Evolutionary conservation across 2,888 invertebrate genomes (phyloP).

Genomic region (Epirrhoe alternata): DNA sequence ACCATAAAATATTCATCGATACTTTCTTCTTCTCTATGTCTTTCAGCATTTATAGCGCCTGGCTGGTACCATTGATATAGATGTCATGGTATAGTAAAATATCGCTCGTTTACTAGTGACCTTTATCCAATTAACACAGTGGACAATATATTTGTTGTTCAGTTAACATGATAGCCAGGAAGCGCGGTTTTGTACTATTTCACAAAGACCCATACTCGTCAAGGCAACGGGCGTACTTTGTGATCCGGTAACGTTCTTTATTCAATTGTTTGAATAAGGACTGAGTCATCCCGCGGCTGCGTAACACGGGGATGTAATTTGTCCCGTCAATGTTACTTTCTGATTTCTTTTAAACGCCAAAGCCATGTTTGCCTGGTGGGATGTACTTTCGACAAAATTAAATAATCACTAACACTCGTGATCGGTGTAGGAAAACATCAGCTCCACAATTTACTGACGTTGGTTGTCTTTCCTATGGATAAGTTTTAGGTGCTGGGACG

Average conservation of each 20-base stretch:
- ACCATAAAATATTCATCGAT: constrained; percentile 19
- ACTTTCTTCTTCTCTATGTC: constrained; percentile 27
- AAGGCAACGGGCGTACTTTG: constrained; percentile 65
- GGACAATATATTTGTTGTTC: constrained; percentile 66
- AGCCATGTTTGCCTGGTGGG: too few relatives aligned
- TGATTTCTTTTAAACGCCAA: too few relatives aligned
- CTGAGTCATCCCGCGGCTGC: constrained; percentile 17
- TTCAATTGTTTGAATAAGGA: constrained; percentile 39
- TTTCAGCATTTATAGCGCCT: constrained; percentile 6
- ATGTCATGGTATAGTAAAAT: constrained; percentile 12
- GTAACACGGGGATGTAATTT: too few relatives aligned
- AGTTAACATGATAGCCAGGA: constrained; percentile 75
- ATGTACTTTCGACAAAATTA: too few relatives aligned
- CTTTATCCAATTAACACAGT: constrained; percentile 68
- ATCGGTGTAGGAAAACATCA: too few relatives aligned
- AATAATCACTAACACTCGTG: too few relatives aligned
- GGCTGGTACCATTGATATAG: background rate
- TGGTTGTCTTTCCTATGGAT: too few relatives aligned
- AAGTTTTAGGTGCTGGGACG: too few relatives aligned
- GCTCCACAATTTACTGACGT: too few relatives aligned
- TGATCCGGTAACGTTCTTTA: constrained; percentile 50
- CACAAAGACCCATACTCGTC: constrained; percentile 61
- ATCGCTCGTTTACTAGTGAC: constrained; percentile 47
- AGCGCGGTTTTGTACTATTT: constrained; percentile 58
- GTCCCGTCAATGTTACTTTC: too few relatives aligned